A percentile compares a stretch with the other conserved stretches of the same genome.
These are phyloP conservation scores for Amblyjoppa fuscipennis DNA, from an alignment of 2,888 invertebrate species.

Conservation along the genomic window DNA sequence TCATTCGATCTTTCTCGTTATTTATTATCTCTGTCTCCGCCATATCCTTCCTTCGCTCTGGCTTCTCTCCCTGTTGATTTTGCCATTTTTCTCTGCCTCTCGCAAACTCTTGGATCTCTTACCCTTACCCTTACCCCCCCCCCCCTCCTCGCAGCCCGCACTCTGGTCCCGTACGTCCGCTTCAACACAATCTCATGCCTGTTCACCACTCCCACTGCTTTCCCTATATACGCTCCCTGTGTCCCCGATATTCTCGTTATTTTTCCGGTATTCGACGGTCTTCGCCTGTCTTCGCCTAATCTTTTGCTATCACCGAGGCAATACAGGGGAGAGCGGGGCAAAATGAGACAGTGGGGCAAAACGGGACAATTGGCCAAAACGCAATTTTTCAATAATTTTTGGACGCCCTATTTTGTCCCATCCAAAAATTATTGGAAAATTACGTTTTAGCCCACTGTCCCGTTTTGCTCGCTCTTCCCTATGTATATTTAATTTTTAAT, in stretches of 20 bases:
- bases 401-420: no score
- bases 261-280: slow-evolving; percentile 49
- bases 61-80: slow-evolving; percentile 57
- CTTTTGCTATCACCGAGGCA: slow-evolving; percentile 40
- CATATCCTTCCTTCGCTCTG: slow-evolving; percentile 64
- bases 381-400: no score
- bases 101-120: slow-evolving; percentile 51
- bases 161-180: background rate
- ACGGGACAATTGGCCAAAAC: no score
- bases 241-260: slow-evolving; percentile 43
- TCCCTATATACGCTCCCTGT: slow-evolving; percentile 37
- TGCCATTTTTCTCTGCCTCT: slow-evolving; percentile 63
- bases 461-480: no score
- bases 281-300: slow-evolving; percentile 41
- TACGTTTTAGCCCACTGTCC: no score
- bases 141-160: background rate
- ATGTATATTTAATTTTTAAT: background rate
- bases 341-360: no score
- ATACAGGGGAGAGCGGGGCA: no score
- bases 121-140: slow-evolving; percentile 12
- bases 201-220: slow-evolving; percentile 20
- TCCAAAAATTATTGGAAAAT: no score
- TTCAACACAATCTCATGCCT: background rate
- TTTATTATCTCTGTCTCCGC: slow-evolving; percentile 67
- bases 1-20: slow-evolving; percentile 67